Conservation (phyloP, 1,140 invertebrate genomes). For the Portunus trituberculatus region DNA sequence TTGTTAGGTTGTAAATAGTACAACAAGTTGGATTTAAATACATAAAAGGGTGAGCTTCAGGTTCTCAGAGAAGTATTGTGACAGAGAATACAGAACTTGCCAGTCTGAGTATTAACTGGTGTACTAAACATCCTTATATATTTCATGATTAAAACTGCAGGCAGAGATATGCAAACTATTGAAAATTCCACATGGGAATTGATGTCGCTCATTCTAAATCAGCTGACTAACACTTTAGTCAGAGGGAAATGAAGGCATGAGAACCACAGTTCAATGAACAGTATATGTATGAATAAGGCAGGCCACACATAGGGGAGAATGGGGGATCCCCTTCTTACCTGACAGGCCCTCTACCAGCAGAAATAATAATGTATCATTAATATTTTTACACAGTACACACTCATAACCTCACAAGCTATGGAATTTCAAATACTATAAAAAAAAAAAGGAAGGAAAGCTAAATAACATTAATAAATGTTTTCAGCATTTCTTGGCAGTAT, state of each 20-base stretch:
- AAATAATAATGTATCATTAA: slow-evolving; percentile 57
- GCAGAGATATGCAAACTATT: background rate
- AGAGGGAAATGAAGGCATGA: background rate
- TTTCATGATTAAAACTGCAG: background rate
- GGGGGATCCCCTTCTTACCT: slow-evolving; percentile 65
- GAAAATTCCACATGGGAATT: slow-evolving; percentile 3
- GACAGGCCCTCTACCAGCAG: slow-evolving; percentile 70
- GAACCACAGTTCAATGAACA: background rate
- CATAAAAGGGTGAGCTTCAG: background rate
- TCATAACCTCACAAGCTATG: slow-evolving; percentile 15
- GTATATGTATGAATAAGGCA: slow-evolving; percentile 34
- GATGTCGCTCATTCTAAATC: background rate
- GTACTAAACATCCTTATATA: background rate
- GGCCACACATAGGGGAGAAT: slow-evolving; percentile 49
- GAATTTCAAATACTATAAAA: background rate
- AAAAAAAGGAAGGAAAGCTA: background rate
- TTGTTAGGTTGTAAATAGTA: background rate
- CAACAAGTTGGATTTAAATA: background rate
- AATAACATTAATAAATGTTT: background rate
- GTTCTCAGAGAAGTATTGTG: background rate
- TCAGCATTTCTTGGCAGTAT: background rate
- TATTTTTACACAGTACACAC: slow-evolving; percentile 45
- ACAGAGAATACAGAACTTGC: background rate
- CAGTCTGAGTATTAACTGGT: background rate
- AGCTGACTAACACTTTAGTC: background rate